Evolutionary conservation across 2,113 vertebrate species (phyloP).

Genomic region (Silurus asotus): DNA sequence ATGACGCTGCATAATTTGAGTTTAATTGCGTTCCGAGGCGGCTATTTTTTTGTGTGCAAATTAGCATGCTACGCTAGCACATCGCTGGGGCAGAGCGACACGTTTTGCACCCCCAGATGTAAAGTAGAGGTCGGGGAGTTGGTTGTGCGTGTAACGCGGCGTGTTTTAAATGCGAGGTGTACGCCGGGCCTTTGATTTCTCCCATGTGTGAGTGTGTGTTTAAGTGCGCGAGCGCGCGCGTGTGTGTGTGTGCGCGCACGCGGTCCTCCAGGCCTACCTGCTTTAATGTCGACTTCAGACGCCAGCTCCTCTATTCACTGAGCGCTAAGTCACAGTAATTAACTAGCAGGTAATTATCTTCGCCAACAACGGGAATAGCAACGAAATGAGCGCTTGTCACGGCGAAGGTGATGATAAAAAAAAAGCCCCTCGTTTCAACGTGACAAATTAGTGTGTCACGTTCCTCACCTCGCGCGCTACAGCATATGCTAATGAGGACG

Average conservation of each 20-base stretch:
- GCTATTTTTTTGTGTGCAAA: neutral
- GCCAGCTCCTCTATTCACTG: conserved; percentile 54
- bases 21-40: neutral
- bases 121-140: conserved; percentile 10
- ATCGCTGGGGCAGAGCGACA: neutral
- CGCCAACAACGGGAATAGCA: conserved; percentile 53
- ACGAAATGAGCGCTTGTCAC: conserved; percentile 58
- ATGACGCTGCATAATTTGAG: neutral
- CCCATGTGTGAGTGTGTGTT: neutral
- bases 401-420: conserved; percentile 59
- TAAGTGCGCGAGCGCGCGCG: neutral
- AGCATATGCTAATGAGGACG: conserved; percentile 38
- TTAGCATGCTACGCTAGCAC: neutral
- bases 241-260: neutral
- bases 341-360: conserved; percentile 59
- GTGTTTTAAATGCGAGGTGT: conserved; percentile 19
- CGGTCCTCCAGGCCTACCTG: conserved; percentile 42
- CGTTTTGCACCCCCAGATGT: neutral
- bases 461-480: conserved; percentile 30
- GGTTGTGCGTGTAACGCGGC: neutral
- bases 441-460: conserved; percentile 58
- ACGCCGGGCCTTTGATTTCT: conserved; percentile 5
- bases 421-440: conserved; percentile 46
- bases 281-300: conserved; percentile 51
- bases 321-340: conserved; percentile 59